Evolutionary conservation across 2,888 invertebrate genomes (phyloP), one percentile per base, ranked within the genome.

Genomic region (Drosophila cognata): DNA sequence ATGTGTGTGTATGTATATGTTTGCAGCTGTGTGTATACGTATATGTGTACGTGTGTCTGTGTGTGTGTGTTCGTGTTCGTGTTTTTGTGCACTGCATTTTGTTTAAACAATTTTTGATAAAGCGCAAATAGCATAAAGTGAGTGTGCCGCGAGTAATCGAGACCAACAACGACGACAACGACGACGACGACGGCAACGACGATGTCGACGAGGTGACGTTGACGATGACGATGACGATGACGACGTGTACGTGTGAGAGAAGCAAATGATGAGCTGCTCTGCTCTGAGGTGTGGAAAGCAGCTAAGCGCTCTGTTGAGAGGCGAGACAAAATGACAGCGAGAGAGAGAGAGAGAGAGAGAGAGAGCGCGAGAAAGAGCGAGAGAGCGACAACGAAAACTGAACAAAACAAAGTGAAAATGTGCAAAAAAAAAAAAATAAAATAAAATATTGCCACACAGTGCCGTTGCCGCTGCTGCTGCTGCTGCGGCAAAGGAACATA

Each of bases 91-190:
- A 58, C 6, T 79, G 72, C 78, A 79, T 67, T 81, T 79, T 79
- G 70, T 81, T 79, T 74, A 77, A 81, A 81, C 65, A 81, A 77
- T 77, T 68, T 61, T 74, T 68, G 36, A 70, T 74, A 59, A 79
- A 64, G 79, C 58, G 36, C 41, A 63, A 71, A 57, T 63, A 73
- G 58, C 62, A 48, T 59, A 57, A 57, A 50, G 62, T 58, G 58
- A 41, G 59, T 51, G 59, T 43, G 65, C 68, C 41, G 31, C 55
- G 41, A 43, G 50, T 36, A 31, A 38, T 28, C 53, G 29, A 60
- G 59, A 46, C 53, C 56, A 38, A 25, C 36, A 46, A 43, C 52
- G 25, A 52, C 36, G 11, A 18, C 33, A 0, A 7, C 33, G 16
- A 5, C n/a, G 13, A 5, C 13, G 25, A 29, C 13, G 33, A 33